Evolutionary conservation across 2,888 invertebrate species (phyloP).

Genomic region (Rugalucina vietnamica): DNA sequence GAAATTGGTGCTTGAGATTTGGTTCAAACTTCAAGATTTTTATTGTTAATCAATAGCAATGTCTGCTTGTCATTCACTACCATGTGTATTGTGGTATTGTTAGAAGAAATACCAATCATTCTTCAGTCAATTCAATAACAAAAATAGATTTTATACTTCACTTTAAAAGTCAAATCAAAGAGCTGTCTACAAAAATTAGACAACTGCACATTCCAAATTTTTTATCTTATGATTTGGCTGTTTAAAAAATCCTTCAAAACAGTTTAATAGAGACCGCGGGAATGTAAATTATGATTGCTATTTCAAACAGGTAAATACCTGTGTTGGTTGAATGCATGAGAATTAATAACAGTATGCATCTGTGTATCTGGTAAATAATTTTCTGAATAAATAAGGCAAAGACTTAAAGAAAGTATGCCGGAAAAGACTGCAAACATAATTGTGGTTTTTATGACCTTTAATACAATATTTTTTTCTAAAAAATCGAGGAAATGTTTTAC

Average conservation of each 20-base stretch:
- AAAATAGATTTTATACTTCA: neutral
- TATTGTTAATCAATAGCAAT: too few species aligned
- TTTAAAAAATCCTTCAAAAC: neutral
- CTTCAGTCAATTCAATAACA: too few species aligned
- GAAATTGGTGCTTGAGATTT: too few species aligned
- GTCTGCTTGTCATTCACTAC: too few species aligned
- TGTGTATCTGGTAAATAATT: neutral
- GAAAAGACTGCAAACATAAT: too few species aligned
- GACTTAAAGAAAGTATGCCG: too few species aligned
- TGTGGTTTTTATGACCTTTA: too few species aligned
- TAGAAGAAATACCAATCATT: slow-evolving; percentile 4
- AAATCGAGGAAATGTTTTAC: too few species aligned
- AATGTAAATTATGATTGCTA: slow-evolving; percentile 47
- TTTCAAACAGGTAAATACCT: slow-evolving; percentile 51
- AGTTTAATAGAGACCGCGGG: neutral
- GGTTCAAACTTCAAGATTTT: too few species aligned
- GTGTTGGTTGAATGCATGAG: slow-evolving; percentile 13
- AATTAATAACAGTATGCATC: neutral
- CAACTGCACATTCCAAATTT: neutral
- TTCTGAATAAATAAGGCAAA: neutral
- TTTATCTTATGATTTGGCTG: neutral
- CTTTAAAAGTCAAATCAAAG: neutral
- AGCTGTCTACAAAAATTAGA: neutral
- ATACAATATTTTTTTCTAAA: too few species aligned
- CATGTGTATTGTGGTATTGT: slow-evolving; percentile 1